phyloP scores from a whole-genome alignment of 1,140 invertebrate species.

The Drosophila rhopaloa region DNA sequence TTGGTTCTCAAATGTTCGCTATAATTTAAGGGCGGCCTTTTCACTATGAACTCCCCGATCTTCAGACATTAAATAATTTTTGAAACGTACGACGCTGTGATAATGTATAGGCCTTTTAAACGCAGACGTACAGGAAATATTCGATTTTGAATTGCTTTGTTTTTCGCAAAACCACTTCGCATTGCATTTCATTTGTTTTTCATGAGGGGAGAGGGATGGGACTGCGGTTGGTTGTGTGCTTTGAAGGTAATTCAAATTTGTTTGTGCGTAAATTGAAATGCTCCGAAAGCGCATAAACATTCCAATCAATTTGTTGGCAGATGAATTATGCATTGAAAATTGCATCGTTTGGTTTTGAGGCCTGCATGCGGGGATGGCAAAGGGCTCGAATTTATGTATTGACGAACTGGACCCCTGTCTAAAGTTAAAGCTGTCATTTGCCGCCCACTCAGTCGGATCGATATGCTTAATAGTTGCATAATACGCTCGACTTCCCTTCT shows the following conservation, averaged over 20 bases:
- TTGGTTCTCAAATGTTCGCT: constrained; percentile 29
- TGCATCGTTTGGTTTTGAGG: constrained; percentile 41
- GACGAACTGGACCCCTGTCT: too few relatives aligned
- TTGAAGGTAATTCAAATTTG: constrained; percentile 66
- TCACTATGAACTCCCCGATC: background rate
- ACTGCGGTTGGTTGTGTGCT: constrained; percentile 1
- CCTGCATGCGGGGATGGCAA: background rate
- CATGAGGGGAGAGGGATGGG: background rate
- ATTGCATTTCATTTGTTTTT: constrained; percentile 64
- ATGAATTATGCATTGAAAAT: constrained; percentile 70
- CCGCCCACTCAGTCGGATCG: too few relatives aligned
- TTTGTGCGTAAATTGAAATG: constrained; percentile 69
- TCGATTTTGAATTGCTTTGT: constrained; percentile 63
- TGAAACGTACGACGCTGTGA: constrained; percentile 27
- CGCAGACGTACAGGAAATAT: constrained; percentile 9
- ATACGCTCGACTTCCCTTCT: too few relatives aligned
- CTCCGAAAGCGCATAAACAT: constrained; percentile 62
- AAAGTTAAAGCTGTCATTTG: too few relatives aligned
- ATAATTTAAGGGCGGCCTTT: background rate
- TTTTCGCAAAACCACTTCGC: constrained; percentile 33
- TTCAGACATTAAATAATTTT: constrained; percentile 54
- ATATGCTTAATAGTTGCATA: too few relatives aligned
- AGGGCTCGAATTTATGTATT: too few relatives aligned
- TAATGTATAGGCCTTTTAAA: constrained; percentile 44
- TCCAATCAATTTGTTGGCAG: constrained; percentile 68